These are phyloP conservation scores for Pithys albifrons DNA, from an alignment of 2,113 vertebrate genomes.

Conservation along the genomic window DNA sequence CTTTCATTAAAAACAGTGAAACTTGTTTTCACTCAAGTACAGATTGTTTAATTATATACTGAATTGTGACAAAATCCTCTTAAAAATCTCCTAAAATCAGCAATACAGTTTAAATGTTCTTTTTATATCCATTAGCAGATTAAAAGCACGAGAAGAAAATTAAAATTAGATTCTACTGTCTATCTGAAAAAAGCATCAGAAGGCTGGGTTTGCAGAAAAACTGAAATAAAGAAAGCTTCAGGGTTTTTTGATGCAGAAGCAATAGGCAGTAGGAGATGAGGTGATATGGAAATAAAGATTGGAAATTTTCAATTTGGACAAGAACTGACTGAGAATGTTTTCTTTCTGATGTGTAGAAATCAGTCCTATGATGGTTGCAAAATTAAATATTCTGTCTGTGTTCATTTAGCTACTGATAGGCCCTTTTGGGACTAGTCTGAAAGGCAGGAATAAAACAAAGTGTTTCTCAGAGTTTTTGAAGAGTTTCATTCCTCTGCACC, in stretches of 20 bases:
- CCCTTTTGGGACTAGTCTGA: background rate
- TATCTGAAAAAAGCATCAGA: background rate
- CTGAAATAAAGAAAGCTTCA: background rate
- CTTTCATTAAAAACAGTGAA: background rate
- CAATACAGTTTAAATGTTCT: background rate
- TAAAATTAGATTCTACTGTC: background rate
- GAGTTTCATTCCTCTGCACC: background rate
- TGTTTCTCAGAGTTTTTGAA: background rate
- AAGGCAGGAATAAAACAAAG: background rate
- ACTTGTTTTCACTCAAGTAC: background rate
- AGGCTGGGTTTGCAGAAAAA: background rate
- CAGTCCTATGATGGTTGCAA: background rate
- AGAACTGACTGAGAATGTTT: background rate
- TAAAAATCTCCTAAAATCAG: background rate
- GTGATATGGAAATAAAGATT: background rate
- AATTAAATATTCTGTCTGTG: background rate
- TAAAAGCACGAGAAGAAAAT: background rate
- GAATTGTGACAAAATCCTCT: background rate
- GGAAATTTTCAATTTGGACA: background rate
- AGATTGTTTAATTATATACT: background rate
- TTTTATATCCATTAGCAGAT: background rate
- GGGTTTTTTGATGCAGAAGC: background rate
- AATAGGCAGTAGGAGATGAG: background rate
- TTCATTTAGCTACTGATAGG: background rate
- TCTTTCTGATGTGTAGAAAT: background rate